Conservation (phyloP, 2,113 vertebrate genomes). For the Theristicus caerulescens region DNA sequence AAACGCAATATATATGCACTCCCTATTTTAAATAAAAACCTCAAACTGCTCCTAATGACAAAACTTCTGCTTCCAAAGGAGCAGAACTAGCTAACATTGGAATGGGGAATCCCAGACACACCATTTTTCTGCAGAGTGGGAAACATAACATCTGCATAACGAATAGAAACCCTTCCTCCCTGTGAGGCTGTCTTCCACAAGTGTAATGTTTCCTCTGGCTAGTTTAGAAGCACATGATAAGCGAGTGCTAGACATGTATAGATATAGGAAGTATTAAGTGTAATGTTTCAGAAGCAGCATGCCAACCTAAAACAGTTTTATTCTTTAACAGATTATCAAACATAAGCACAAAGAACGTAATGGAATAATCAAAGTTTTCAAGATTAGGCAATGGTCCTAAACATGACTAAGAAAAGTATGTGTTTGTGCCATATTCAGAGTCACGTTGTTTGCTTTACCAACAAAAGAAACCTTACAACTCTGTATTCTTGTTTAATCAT, state of each 20-base stretch:
- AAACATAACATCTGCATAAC: neutral
- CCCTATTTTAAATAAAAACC: neutral
- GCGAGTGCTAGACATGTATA: neutral
- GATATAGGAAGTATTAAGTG: neutral
- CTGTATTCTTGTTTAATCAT: neutral
- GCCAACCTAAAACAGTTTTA: neutral
- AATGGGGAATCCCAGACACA: neutral
- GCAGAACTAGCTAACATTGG: neutral
- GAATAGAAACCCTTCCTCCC: neutral
- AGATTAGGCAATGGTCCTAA: neutral
- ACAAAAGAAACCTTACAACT: constrained; percentile 10
- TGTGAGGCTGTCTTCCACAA: neutral
- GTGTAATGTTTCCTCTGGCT: neutral
- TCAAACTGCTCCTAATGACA: neutral
- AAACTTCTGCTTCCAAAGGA: neutral
- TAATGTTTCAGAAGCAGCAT: neutral
- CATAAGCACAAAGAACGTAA: neutral
- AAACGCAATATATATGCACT: neutral
- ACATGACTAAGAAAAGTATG: neutral
- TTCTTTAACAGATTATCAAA: neutral
- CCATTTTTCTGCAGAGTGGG: neutral
- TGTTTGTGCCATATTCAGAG: neutral
- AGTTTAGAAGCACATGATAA: neutral
- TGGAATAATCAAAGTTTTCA: neutral
- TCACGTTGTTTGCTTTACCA: neutral